Evolutionary conservation across 1,140 invertebrate genomes (phyloP).

Genomic region (Kradibia gibbosae): DNA sequence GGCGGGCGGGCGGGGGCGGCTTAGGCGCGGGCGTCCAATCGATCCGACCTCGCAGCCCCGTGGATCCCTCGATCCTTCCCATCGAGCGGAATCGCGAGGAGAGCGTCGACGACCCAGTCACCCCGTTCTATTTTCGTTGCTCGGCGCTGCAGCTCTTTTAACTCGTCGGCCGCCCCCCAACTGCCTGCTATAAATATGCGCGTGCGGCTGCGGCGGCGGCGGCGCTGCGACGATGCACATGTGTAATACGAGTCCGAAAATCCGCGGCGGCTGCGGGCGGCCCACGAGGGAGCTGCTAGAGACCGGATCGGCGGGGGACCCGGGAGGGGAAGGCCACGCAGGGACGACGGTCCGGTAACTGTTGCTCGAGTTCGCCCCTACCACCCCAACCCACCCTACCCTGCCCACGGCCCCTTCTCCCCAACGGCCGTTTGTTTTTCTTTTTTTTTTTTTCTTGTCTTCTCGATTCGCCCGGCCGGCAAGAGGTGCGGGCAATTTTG

Average conservation of each 20-base stretch:
- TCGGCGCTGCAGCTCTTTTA: constrained; percentile 38
- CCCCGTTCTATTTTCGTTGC: constrained; percentile 43
- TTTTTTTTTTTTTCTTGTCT: neutral
- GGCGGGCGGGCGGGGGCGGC: too few species aligned
- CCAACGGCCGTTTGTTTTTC: too few species aligned
- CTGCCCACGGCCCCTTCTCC: too few species aligned
- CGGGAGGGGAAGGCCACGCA: neutral
- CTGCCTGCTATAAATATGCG: constrained; percentile 24
- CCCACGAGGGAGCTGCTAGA: neutral
- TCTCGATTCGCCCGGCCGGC: neutral
- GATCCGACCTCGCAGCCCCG: neutral
- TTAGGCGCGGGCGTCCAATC: neutral
- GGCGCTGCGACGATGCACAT: constrained; percentile 7
- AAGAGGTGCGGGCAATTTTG: neutral
- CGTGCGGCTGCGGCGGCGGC: too few species aligned
- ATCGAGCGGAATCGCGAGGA: neutral
- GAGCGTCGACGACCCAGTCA: constrained; percentile 48
- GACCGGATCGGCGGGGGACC: neutral
- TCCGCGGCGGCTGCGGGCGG: neutral
- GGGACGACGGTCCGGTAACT: neutral
- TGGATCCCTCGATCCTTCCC: neutral
- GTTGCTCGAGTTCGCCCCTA: too few species aligned
- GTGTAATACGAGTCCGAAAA: constrained; percentile 30
- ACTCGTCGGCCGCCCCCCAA: neutral
- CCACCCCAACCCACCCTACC: too few species aligned